Conservation (phyloP, 2,113 vertebrate species). For the Dolichallabes microphthalmus region DNA sequence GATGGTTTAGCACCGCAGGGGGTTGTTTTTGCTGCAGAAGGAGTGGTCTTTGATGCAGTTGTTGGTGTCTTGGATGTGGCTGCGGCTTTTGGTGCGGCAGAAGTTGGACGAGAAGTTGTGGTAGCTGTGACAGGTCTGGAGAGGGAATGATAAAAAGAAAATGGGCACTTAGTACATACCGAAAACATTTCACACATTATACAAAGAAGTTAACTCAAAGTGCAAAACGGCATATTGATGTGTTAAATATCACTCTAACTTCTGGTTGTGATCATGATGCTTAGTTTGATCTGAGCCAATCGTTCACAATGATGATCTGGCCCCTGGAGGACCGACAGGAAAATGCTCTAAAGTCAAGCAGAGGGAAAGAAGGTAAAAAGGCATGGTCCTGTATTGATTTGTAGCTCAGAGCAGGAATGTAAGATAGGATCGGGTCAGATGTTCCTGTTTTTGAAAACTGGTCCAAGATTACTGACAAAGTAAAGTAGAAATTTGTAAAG, state of each 20-base stretch:
- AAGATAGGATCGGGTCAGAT: conserved; percentile 3
- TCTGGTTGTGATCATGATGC: not conserved
- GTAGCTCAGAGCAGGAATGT: not conserved
- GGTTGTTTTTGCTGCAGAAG: conserved; percentile 55
- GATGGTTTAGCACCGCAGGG: conserved; percentile 56
- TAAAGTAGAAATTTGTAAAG: not conserved
- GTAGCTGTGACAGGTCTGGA: conserved; percentile 61
- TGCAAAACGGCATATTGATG: not conserved
- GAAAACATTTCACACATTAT: not conserved
- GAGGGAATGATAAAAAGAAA: conserved; percentile 23
- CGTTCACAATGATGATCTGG: conserved; percentile 44
- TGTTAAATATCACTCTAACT: not conserved
- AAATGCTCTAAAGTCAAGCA: not conserved
- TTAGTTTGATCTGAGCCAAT: conserved; percentile 1
- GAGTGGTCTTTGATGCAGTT: conserved; percentile 53
- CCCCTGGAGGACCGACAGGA: not conserved
- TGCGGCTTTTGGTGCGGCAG: conserved; percentile 57
- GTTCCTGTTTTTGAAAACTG: not conserved
- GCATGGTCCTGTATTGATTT: not conserved
- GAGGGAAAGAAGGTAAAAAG: not conserved
- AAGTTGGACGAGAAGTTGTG: conserved; percentile 61
- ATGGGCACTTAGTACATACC: not conserved
- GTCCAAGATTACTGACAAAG: not conserved
- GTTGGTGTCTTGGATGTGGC: conserved; percentile 55
- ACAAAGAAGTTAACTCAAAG: not conserved